phyloP scores from a whole-genome alignment of 2,888 invertebrate genomes.

The Ceraclea dissimilis region DNA sequence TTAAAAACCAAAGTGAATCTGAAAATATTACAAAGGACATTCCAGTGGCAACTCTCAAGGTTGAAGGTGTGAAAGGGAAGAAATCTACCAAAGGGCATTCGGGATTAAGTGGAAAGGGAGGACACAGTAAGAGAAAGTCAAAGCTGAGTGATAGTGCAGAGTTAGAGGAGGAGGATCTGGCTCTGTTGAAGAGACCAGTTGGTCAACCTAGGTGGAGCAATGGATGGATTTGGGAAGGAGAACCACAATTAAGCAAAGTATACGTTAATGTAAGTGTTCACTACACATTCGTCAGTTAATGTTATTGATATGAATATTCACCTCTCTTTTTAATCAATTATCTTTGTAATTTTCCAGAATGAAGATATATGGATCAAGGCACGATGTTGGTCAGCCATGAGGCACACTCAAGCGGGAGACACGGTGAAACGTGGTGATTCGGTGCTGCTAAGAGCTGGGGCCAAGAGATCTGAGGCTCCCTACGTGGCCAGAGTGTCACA shows the following conservation, averaged over 20 bases:
- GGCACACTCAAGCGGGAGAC: constrained; percentile 78
- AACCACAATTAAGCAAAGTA: constrained; percentile 73
- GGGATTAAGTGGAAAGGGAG: constrained; percentile 28
- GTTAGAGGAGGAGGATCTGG: constrained; percentile 29
- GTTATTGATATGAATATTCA: background rate
- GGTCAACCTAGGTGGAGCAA: constrained; percentile 70
- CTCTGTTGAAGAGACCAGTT: constrained; percentile 31
- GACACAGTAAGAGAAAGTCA: constrained; percentile 26
- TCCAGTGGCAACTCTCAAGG: constrained; percentile 23
- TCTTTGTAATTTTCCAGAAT: constrained; percentile 13
- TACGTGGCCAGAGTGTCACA: constrained; percentile 92
- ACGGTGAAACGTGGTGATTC: constrained; percentile 82
- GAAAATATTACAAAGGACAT: constrained; percentile 21
- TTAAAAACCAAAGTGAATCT: constrained; percentile 31
- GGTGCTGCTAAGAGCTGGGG: constrained; percentile 82
- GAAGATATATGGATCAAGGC: constrained; percentile 21
- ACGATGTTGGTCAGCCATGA: constrained; percentile 85
- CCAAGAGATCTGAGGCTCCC: constrained; percentile 76
- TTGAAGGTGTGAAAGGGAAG: constrained; percentile 25
- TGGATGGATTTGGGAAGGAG: constrained; percentile 89
- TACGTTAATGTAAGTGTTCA: constrained; percentile 71
- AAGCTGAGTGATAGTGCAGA: constrained; percentile 17
- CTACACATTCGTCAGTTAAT: no score
- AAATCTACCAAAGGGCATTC: constrained; percentile 31
- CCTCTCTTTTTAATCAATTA: no score